Conservation (phyloP, 1,140 invertebrate genomes). For the Tachypleus tridentatus region DNA sequence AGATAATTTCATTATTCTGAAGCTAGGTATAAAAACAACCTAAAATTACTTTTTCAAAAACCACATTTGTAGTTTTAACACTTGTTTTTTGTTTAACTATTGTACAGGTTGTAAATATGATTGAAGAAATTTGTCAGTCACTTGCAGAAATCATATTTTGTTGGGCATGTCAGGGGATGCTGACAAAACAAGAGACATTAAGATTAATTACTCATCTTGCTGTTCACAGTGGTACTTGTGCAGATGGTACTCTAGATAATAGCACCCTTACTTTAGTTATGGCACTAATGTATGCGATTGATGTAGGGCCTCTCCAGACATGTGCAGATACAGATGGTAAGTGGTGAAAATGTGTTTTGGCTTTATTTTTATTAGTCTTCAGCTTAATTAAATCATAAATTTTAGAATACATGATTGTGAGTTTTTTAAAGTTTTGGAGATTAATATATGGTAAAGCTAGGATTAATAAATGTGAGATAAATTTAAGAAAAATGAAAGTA, state of each 20-base stretch:
- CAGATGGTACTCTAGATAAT: slow-evolving; percentile 48
- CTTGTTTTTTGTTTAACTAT: background rate
- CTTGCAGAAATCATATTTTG: slow-evolving; percentile 76
- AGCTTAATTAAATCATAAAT: too few species aligned
- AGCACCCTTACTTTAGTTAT: slow-evolving; percentile 64
- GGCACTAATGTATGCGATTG: slow-evolving; percentile 69
- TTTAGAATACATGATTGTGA: too few species aligned
- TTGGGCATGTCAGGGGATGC: slow-evolving; percentile 68
- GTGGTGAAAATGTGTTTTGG: background rate
- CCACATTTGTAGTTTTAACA: too few species aligned
- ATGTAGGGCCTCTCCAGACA: slow-evolving; percentile 60
- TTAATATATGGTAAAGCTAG: too few species aligned
- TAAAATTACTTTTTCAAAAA: too few species aligned
- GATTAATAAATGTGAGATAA: too few species aligned
- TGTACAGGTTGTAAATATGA: slow-evolving; percentile 58
- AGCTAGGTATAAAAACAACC: too few species aligned
- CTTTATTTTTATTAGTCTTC: too few species aligned
- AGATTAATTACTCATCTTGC: slow-evolving; percentile 38
- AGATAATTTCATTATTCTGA: too few species aligned
- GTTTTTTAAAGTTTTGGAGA: too few species aligned
- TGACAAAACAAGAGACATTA: slow-evolving; percentile 44
- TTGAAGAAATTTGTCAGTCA: slow-evolving; percentile 58
- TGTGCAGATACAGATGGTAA: slow-evolving; percentile 42
- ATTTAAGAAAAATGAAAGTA: too few species aligned
- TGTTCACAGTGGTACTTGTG: slow-evolving; percentile 29